Conservation (phyloP, 2,888 invertebrate genomes). For the Metopia argyrocephala region DNA sequence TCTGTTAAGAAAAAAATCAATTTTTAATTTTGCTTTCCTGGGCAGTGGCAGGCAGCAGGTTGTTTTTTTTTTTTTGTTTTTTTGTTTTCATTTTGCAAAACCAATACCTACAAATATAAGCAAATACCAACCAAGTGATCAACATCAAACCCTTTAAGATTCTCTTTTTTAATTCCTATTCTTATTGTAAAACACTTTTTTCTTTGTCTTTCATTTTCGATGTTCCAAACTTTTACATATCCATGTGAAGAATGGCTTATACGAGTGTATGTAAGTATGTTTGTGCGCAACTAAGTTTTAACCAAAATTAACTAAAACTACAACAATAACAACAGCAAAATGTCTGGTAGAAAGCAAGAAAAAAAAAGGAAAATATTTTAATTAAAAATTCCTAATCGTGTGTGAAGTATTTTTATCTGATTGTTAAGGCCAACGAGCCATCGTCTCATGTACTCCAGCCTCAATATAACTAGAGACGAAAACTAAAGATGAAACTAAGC, state of each 20-base stretch:
- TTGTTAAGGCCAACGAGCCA: slow-evolving; percentile 63
- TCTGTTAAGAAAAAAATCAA: slow-evolving; percentile 51
- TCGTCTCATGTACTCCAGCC: slow-evolving; percentile 55
- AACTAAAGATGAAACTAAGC: not conserved
- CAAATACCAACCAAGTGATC: not conserved
- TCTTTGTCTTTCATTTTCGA: not conserved
- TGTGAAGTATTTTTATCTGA: slow-evolving; percentile 77
- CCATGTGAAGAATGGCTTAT: slow-evolving; percentile 23
- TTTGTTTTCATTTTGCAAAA: slow-evolving; percentile 18
- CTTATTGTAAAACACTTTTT: no score
- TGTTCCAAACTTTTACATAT: slow-evolving; percentile 19
- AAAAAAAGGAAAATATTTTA: slow-evolving; percentile 78
- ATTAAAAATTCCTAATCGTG: slow-evolving; percentile 79
- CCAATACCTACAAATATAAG: not conserved
- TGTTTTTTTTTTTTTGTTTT: slow-evolving; percentile 22
- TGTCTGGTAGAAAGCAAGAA: slow-evolving; percentile 65
- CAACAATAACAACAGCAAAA: slow-evolving; percentile 41
- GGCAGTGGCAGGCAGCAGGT: slow-evolving; percentile 61
- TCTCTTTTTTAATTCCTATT: not conserved
- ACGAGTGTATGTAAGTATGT: not conserved
- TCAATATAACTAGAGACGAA: not conserved
- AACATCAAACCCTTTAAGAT: slow-evolving; percentile 19
- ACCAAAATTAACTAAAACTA: slow-evolving; percentile 44
- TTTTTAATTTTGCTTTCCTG: slow-evolving; percentile 30
- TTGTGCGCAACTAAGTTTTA: slow-evolving; percentile 19